phyloP scores from a whole-genome alignment of 2,888 invertebrate species.

The Merodon equestris region DNA sequence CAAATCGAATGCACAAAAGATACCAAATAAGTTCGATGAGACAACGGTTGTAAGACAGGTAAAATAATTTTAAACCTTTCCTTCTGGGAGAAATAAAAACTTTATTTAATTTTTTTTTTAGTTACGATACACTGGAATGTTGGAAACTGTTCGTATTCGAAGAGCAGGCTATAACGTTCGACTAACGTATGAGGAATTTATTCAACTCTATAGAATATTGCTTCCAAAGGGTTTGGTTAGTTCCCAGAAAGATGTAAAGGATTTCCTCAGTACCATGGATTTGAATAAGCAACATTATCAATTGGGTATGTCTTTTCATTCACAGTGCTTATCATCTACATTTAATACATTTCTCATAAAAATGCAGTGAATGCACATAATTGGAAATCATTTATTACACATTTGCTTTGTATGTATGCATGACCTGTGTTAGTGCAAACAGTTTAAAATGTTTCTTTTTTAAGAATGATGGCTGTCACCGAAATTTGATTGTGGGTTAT shows the following conservation, averaged over 20 bases:
- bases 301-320: slow-evolving; percentile 80
- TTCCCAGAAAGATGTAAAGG: slow-evolving; percentile 90
- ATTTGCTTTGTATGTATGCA: no score
- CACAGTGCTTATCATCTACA: no score
- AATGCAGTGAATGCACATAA: no score
- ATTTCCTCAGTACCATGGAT: slow-evolving; percentile 90
- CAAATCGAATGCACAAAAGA: slow-evolving; percentile 96
- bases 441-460: no score
- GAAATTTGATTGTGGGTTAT: no score
- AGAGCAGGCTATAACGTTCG: slow-evolving; percentile 97
- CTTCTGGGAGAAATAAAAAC: not conserved
- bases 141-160: slow-evolving; percentile 96
- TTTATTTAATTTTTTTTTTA: slow-evolving; percentile 77
- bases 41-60: slow-evolving; percentile 90
- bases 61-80: slow-evolving; percentile 27
- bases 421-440: no score
- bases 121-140: slow-evolving; percentile 96
- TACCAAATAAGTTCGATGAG: slow-evolving; percentile 95
- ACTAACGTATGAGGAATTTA: slow-evolving; percentile 95
- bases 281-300: slow-evolving; percentile 95
- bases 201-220: slow-evolving; percentile 93
- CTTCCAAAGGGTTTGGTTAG: slow-evolving; percentile 92
- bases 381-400: no score
- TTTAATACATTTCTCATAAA: no score
- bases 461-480: no score